Evolutionary conservation across 1,140 invertebrate genomes (phyloP), one percentile per base, ranked within the genome.

Genomic region (Neotoxoptera formosana): DNA sequence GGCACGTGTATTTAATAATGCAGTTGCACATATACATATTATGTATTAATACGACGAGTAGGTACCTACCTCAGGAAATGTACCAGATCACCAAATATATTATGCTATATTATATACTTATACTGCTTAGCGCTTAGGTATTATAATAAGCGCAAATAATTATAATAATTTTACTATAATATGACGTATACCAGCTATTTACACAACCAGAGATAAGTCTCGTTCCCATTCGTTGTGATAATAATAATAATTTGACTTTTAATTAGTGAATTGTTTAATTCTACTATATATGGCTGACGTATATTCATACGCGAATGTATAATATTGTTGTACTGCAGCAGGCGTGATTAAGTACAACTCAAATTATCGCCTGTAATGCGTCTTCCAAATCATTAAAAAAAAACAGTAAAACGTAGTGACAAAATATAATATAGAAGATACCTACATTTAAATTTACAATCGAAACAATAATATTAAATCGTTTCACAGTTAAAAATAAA

Each of bases 1-100:
- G 89, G 41, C 89, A 90, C 89, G 56, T 90, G 56, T 47, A 67
- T n/a, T 45, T 90, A 60, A 90, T 90, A 90, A 56, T 67, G 25
- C 23, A 25, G 30, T 87, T 76, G 60, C 60, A 76, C n/a, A n/a
- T 17, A 76, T 14, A n/a, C n/a, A n/a, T n/a, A n/a, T n/a, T n/a
- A n/a, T n/a, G n/a, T n/a, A n/a, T n/a, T n/a, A 41, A 41, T 41
- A 41, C 41, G 41, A 2, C 2, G 30, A 76, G 30, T 56, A 34
- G 34, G 21, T n/a, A 41, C 87, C 34, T 48, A 89, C 87, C 34
- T 89, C 48, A 14, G 11, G 34, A 89, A 89, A 89, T 87, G 21
- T 53, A 88, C 47, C 45, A 88, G 48, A 89, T 89, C n/a, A 36
- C 48, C 48, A 53, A 89, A 56, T 89, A 56, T 89, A 89, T 1